A percentile compares a stretch with the other conserved stretches of the same genome.
These are phyloP conservation scores for Octopus bimaculoides DNA, from an alignment of 1,140 invertebrate genomes.

Conservation along the genomic window DNA sequence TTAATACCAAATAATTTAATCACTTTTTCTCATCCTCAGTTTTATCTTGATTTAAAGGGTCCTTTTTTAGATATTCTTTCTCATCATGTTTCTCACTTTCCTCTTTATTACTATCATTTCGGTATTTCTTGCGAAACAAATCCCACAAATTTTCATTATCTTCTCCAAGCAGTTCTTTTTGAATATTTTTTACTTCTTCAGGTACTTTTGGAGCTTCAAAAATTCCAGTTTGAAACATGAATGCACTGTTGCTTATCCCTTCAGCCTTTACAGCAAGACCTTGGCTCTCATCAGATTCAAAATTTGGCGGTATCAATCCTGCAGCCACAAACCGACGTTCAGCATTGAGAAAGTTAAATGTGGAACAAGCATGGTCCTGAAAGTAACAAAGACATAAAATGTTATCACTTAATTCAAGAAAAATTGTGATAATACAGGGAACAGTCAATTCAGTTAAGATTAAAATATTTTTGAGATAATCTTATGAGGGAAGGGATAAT, in stretches of 20 bases:
- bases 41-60: background rate
- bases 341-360: slow-evolving; percentile 79
- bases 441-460: too few relatives aligned
- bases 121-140: background rate
- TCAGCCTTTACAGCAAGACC: background rate
- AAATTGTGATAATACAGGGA: too few relatives aligned
- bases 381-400: slow-evolving; percentile 21
- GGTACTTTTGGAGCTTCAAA: background rate
- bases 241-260: background rate
- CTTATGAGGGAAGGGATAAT: too few relatives aligned
- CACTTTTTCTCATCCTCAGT: too few relatives aligned
- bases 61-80: background rate
- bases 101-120: background rate
- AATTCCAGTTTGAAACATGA: background rate
- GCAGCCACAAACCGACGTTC: slow-evolving; percentile 75
- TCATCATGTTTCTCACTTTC: background rate
- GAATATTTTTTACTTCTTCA: background rate
- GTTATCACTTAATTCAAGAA: too few relatives aligned
- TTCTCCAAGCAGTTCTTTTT: background rate
- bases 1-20: too few relatives aligned
- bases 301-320: slow-evolving; percentile 58
- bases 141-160: background rate
- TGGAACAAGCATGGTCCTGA: slow-evolving; percentile 70
- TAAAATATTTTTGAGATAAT: too few relatives aligned
- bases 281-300: background rate